These are phyloP conservation scores for Silurus meridionalis DNA, from an alignment of 2,113 vertebrate species.

Conservation along the genomic window DNA sequence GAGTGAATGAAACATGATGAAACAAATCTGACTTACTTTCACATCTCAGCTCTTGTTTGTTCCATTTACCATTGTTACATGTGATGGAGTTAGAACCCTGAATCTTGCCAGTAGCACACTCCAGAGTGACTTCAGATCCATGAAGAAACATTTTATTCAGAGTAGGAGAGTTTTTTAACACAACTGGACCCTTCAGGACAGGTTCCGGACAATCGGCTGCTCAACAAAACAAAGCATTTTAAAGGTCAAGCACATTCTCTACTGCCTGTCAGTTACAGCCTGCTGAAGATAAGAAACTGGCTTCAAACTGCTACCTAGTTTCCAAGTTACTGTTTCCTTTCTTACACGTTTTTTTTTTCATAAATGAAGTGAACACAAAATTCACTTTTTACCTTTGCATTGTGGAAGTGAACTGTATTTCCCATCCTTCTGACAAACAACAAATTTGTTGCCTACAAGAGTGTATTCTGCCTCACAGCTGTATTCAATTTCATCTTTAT, in stretches of 20 bases:
- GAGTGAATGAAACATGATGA: neutral
- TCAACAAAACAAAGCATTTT: neutral
- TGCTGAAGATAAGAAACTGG: neutral
- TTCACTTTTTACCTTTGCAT: conserved; percentile 61
- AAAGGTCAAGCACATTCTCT: neutral
- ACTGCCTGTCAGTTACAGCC: neutral
- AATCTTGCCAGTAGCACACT: conserved; percentile 57
- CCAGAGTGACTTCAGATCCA: neutral
- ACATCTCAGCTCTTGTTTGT: neutral
- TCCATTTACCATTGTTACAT: conserved; percentile 55
- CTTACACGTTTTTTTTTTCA: neutral
- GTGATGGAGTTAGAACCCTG: conserved; percentile 10
- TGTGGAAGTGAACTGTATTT: conserved; percentile 54
- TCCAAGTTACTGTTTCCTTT: no score
- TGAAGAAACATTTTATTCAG: conserved; percentile 55
- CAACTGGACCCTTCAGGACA: fast-evolving
- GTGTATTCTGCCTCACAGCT: conserved; percentile 54
- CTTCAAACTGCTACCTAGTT: no score
- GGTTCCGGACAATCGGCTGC: conserved; percentile 61
- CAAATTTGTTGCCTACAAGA: conserved; percentile 27
- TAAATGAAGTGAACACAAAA: neutral
- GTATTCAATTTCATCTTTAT: conserved; percentile 51
- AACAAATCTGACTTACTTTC: neutral
- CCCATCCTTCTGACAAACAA: conserved; percentile 51
- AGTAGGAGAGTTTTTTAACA: conserved; percentile 41